phyloP scores from a whole-genome alignment of 2,888 invertebrate species.

The Homarus gammarus region DNA sequence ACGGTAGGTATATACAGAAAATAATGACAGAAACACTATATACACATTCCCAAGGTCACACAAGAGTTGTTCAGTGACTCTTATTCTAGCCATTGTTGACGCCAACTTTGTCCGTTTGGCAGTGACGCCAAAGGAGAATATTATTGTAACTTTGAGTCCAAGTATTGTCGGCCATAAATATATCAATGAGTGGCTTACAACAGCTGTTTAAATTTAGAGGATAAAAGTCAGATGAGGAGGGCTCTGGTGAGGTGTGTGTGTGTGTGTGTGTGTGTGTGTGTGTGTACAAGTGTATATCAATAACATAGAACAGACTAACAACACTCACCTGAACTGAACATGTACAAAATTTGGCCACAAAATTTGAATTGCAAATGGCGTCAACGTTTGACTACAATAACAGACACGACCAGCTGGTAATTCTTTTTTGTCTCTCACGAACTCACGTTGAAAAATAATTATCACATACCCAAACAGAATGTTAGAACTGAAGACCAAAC shows the following conservation, averaged over 20 bases:
- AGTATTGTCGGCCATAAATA: not conserved
- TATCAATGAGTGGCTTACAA: not conserved
- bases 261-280: conserved; percentile 23
- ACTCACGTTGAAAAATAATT: too few relatives aligned
- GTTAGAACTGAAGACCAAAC: too few relatives aligned
- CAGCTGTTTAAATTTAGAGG: too few relatives aligned
- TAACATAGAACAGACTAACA: too few relatives aligned
- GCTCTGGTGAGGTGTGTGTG: conserved; percentile 29
- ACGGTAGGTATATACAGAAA: conserved; percentile 2
- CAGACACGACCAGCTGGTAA: too few relatives aligned
- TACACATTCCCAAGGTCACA: not conserved
- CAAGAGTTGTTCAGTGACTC: not conserved
- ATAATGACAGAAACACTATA: conserved; percentile 1
- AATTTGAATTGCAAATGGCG: not conserved
- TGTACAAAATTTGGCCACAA: not conserved
- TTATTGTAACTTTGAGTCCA: not conserved
- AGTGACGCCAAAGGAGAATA: not conserved
- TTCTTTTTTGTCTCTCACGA: too few relatives aligned
- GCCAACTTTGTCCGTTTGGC: not conserved
- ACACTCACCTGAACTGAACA: too few relatives aligned
- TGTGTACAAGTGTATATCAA: not conserved
- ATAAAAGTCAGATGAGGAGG: not conserved
- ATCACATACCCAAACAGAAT: too few relatives aligned
- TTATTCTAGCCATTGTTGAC: not conserved
- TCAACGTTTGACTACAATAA: too few relatives aligned